Conservation (phyloP, 1,140 invertebrate genomes). For the Zaprionus tsacasi region DNA sequence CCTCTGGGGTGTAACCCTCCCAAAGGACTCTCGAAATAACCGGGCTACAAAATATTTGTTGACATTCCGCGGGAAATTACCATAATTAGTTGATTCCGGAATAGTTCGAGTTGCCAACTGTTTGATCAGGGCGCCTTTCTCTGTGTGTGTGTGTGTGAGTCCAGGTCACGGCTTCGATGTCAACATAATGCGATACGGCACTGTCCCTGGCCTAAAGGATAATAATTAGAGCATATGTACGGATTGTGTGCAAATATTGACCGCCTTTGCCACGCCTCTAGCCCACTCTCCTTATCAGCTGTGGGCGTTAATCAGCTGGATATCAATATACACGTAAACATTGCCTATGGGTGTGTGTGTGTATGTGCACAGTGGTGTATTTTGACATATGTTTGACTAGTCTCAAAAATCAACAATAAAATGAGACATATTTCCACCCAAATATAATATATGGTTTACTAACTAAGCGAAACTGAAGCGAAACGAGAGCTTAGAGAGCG, state of each 20-base stretch:
- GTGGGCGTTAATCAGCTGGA: slow-evolving; percentile 65
- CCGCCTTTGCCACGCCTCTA: slow-evolving; percentile 15
- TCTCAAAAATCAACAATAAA: not conserved
- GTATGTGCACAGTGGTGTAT: not conserved
- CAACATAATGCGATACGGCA: slow-evolving; percentile 60
- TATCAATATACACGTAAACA: slow-evolving; percentile 66
- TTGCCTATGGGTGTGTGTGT: not conserved
- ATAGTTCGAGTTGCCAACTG: slow-evolving; percentile 57
- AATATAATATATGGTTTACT: not conserved
- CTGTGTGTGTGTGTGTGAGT: slow-evolving; percentile 28
- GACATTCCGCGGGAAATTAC: slow-evolving; percentile 79
- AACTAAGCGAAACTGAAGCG: slow-evolving; percentile 1
- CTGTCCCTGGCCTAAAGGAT: slow-evolving; percentile 55
- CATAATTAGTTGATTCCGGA: slow-evolving; percentile 80
- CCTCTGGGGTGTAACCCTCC: not conserved
- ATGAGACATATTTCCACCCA: slow-evolving; percentile 1
- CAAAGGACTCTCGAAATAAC: slow-evolving; percentile 43
- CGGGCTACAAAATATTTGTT: slow-evolving; percentile 78
- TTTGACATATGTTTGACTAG: slow-evolving; percentile 33
- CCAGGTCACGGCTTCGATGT: slow-evolving; percentile 52
- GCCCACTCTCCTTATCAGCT: slow-evolving; percentile 31
- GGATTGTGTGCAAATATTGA: slow-evolving; percentile 81
- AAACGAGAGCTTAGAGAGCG: not conserved
- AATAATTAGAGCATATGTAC: slow-evolving; percentile 82
- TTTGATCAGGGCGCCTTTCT: slow-evolving; percentile 50